Evolutionary conservation across 2,888 invertebrate species (phyloP).

Genomic region (Megaustenia siamemsis): DNA sequence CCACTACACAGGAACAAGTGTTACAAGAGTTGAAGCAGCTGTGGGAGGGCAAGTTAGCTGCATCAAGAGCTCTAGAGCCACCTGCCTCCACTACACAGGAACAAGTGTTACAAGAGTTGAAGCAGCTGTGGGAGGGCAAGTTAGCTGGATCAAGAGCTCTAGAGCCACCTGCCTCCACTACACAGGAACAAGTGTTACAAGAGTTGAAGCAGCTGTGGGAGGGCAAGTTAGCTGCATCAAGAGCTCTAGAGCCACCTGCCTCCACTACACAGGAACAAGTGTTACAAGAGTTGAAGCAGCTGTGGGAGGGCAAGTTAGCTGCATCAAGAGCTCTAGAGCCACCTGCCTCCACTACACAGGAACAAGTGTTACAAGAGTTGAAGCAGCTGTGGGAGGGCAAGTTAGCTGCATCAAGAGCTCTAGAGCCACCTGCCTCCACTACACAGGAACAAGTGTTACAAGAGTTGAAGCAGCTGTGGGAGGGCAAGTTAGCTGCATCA

Average conservation of each 20-base stretch:
- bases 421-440: slow-evolving; percentile 86
- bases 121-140: slow-evolving; percentile 93
- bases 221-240: slow-evolving; percentile 91
- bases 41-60: slow-evolving; percentile 93
- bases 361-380: too few relatives aligned
- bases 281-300: too few relatives aligned
- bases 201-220: slow-evolving; percentile 94
- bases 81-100: slow-evolving; percentile 82
- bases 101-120: too few relatives aligned
- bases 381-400: slow-evolving; percentile 93
- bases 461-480: slow-evolving; percentile 93
- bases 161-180: slow-evolving; percentile 85
- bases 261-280: slow-evolving; percentile 80
- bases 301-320: slow-evolving; percentile 94
- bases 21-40: too few relatives aligned
- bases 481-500: slow-evolving; percentile 91
- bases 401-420: slow-evolving; percentile 91
- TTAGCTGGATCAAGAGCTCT: slow-evolving; percentile 93
- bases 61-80: slow-evolving; percentile 93
- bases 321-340: slow-evolving; percentile 94
- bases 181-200: too few relatives aligned
- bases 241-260: slow-evolving; percentile 90
- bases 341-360: slow-evolving; percentile 82
- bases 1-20: slow-evolving; percentile 78
- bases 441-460: too few relatives aligned